These are phyloP conservation scores for Sciurus niger DNA, from an alignment of 2,113 vertebrate species.

Conservation along the genomic window DNA sequence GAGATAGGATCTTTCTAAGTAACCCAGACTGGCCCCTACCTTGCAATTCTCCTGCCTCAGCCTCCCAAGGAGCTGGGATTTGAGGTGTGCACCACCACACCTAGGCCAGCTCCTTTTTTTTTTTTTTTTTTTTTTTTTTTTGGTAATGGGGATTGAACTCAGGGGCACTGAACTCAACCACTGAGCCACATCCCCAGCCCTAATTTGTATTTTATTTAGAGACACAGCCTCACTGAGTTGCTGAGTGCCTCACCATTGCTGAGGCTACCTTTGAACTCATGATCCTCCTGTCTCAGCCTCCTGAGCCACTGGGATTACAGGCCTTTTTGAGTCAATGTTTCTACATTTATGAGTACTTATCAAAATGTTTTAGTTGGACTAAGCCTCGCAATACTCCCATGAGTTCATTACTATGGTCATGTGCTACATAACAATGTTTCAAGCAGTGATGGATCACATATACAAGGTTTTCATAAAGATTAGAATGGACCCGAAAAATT, in stretches of 20 bases:
- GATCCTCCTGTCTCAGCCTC: no score
- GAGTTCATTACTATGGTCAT: not conserved
- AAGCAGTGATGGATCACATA: not conserved
- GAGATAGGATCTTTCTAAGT: not conserved
- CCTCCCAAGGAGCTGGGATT: not conserved
- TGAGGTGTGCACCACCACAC: no score
- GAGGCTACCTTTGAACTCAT: no score
- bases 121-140: no score
- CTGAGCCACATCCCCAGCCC: no score
- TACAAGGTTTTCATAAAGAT: not conserved
- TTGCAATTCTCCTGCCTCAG: not conserved
- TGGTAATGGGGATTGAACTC: no score
- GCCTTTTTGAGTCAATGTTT: not conserved
- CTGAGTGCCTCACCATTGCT: no score
- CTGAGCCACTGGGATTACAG: no score
- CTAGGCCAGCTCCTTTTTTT: no score
- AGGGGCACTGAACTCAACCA: no score
- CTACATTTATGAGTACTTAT: not conserved
- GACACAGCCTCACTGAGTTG: no score
- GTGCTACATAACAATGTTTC: not conserved
- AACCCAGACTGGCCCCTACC: not conserved
- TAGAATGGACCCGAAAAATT: not conserved
- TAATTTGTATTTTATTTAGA: no score
- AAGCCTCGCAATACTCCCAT: not conserved
- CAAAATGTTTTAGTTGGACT: not conserved